A percentile compares a stretch with the other conserved stretches of the same genome.
phyloP scores from a whole-genome alignment of 1,140 invertebrate species.

The Drosophila pachea region DNA sequence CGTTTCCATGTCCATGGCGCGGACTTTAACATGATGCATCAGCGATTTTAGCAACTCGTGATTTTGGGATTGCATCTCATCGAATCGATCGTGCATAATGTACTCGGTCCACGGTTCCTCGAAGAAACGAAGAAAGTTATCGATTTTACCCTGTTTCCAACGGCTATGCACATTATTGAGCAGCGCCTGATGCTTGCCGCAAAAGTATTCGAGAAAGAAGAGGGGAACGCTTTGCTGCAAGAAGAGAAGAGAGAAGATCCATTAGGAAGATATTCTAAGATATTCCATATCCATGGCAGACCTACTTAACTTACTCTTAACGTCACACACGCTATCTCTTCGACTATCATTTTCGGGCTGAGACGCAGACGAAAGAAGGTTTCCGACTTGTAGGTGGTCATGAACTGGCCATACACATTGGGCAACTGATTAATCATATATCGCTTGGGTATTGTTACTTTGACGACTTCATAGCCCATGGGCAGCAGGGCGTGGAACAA shows the following conservation, averaged over 20 bases:
- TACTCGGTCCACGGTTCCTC: conserved; percentile 58
- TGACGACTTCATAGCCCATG: conserved; percentile 36
- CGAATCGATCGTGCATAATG: conserved; percentile 59
- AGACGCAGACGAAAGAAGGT: conserved; percentile 50
- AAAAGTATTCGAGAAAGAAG: conserved; percentile 53
- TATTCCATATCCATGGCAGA: background rate
- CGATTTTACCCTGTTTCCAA: conserved; percentile 35
- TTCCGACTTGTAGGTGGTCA: conserved; percentile 46
- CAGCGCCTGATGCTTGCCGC: conserved; percentile 50
- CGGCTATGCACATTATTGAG: conserved; percentile 49
- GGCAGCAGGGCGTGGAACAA: conserved; percentile 42
- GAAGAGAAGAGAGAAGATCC: no score
- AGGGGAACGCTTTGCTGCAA: conserved; percentile 7
- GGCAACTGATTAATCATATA: conserved; percentile 32
- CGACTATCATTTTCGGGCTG: conserved; percentile 11
- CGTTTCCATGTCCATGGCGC: background rate
- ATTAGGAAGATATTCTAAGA: no score
- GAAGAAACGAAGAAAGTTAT: conserved; percentile 46
- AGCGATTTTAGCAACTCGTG: conserved; percentile 29
- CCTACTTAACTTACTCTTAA: conserved; percentile 38
- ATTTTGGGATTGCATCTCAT: conserved; percentile 49
- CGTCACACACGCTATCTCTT: conserved; percentile 51
- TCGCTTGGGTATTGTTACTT: conserved; percentile 46
- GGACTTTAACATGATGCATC: conserved; percentile 15
- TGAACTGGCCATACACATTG: conserved; percentile 20